These are phyloP conservation scores for Pangasius macronema DNA, from an alignment of 2,797 vertebrate species.

Conservation along the genomic window DNA sequence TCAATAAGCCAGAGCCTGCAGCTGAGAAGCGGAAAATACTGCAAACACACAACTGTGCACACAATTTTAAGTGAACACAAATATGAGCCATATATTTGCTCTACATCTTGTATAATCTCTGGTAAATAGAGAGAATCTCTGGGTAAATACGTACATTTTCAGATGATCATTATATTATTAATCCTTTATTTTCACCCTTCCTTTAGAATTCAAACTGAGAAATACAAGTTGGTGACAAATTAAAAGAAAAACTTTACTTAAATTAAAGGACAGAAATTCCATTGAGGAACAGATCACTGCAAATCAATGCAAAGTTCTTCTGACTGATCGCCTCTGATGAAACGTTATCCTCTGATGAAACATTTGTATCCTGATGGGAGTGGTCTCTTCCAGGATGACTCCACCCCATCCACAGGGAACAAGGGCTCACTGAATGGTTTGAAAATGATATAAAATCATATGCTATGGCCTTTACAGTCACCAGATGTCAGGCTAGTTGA, in stretches of 20 bases:
- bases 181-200: neutral
- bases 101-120: neutral
- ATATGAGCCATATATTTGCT: neutral
- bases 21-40: slow-evolving; percentile 58
- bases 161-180: no score
- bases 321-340: neutral
- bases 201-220: neutral
- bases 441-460: neutral
- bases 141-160: neutral
- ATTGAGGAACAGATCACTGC: neutral
- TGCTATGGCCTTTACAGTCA: neutral
- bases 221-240: neutral
- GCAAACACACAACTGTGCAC: slow-evolving; percentile 54
- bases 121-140: no score
- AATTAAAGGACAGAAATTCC: no score
- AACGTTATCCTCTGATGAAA: neutral
- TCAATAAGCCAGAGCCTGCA: slow-evolving; percentile 86
- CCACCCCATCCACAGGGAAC: neutral
- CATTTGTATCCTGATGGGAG: neutral
- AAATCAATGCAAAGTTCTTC: neutral
- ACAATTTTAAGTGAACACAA: slow-evolving; percentile 39
- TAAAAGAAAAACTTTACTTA: neutral
- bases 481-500: neutral
- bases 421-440: neutral
- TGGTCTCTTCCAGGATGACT: neutral